Base-by-base conservation (phyloP, 2,888 invertebrate genomes). In the Tetheella fluctuosa region DNA sequence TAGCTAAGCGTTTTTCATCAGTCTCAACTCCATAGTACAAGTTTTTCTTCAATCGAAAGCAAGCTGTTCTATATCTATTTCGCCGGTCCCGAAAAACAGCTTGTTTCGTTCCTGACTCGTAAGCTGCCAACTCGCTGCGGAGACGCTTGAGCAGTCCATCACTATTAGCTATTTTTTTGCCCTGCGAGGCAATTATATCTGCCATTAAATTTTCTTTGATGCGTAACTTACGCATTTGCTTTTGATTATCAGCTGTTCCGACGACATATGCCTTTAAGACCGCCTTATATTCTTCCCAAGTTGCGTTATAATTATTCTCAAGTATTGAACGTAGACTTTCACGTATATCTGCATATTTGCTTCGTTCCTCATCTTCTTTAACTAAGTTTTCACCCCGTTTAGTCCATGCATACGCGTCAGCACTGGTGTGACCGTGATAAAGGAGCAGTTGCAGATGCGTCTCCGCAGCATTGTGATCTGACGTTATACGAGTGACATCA, bases 101-200 rank as follows among this genome's bases (percentile, higher is more conserved):
- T 70, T 91, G 92, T 65, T 91, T 92, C 28, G 89, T 84, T 1
- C 93, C 92, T 23, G 91, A 88, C 72, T 92, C 92, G 59, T 91
- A 91, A 1, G 86, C 85, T n/a, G 79, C 77, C 23, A 92, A 67
- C 69, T 93, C 92, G n/a, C 59, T 60, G 23, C 88, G 84, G 52
- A 93, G 77, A 23, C 80, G 83, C 74, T 73, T 89, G 0, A 92
- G 79, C 57, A 90, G 17, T 2, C 80, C 85, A 61, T 89, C 90
- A 64, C 80, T 91, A 62, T 83, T 88, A 2, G 89, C 89, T 56
- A 93, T 90, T 76, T 83, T 90, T 63, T 90, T 91, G 13, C 79
- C 84, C 74, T 92, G 93, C 20, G 87, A 80, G 17, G 88, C 90
- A 62, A 93, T 93, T 57, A 93, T 89, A 61, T 91, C 90, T 55